Conservation (phyloP, 2,888 invertebrate genomes). For the Elegia similella region DNA sequence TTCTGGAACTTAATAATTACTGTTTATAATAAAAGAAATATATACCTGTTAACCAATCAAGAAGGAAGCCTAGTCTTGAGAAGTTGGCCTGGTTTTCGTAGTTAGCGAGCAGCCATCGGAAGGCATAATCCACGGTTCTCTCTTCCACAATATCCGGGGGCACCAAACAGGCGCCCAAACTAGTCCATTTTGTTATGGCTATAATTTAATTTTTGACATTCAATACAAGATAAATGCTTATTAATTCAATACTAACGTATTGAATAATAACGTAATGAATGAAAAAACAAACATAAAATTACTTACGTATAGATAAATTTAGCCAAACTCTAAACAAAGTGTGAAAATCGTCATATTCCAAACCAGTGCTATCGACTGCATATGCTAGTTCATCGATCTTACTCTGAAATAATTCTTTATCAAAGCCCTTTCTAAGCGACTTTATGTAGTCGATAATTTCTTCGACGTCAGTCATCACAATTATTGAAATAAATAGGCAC, state of each 20-base stretch:
- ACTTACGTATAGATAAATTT: constrained; percentile 74
- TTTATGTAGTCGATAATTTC: constrained; percentile 70
- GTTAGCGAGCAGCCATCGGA: constrained; percentile 67
- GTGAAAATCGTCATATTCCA: constrained; percentile 63
- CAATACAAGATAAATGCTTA: neutral
- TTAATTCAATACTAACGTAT: no score
- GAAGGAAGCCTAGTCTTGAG: constrained; percentile 57
- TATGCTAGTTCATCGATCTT: constrained; percentile 63
- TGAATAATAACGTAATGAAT: no score
- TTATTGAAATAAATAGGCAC: neutral
- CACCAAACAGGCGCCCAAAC: constrained; percentile 62
- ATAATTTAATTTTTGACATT: constrained; percentile 26
- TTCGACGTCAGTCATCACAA: constrained; percentile 58
- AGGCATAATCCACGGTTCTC: constrained; percentile 58
- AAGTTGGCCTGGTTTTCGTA: constrained; percentile 47
- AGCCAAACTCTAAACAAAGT: constrained; percentile 72
- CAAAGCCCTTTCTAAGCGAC: constrained; percentile 66
- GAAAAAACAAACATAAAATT: constrained; percentile 1
- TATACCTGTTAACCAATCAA: constrained; percentile 73
- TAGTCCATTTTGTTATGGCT: constrained; percentile 72
- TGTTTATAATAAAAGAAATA: neutral
- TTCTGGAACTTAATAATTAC: neutral
- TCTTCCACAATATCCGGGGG: constrained; percentile 57
- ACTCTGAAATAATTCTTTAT: constrained; percentile 67
- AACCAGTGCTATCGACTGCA: constrained; percentile 54